These are phyloP conservation scores for Allygus modestus DNA, from an alignment of 2,888 invertebrate genomes.

Conservation along the genomic window DNA sequence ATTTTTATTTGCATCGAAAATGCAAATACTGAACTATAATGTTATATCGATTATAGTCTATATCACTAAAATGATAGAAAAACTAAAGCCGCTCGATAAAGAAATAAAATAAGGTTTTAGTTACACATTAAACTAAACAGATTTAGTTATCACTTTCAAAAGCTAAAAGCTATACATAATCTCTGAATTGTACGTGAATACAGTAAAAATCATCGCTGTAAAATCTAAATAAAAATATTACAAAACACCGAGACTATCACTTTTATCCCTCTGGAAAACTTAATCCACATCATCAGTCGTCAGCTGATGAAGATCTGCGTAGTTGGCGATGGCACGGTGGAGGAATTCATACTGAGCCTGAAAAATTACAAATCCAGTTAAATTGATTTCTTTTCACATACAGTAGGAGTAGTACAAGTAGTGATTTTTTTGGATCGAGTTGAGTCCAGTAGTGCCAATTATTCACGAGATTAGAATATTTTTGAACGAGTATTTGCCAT, in stretches of 20 bases:
- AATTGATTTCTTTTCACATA: too few species aligned
- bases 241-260: conserved; percentile 38
- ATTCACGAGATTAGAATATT: too few species aligned
- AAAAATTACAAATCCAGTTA: conserved; percentile 71
- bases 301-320: conserved; percentile 90
- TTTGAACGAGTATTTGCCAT: too few species aligned
- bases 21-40: too few species aligned
- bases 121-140: conserved; percentile 8
- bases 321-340: conserved; percentile 93
- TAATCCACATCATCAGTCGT: conserved; percentile 68
- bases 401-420: too few species aligned
- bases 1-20: neutral
- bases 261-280: neutral
- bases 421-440: too few species aligned
- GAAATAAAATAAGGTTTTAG: neutral
- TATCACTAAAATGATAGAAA: neutral
- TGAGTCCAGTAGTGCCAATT: too few species aligned
- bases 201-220: conserved; percentile 8
- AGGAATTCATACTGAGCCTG: conserved; percentile 96
- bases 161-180: conserved; percentile 37
- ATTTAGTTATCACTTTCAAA: conserved; percentile 44
- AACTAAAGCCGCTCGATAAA: neutral
- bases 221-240: conserved; percentile 15
- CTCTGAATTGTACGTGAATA: neutral
- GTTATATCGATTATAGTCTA: neutral